Conservation (phyloP, 2,113 vertebrate genomes). For the Ivindomyrus marchei region DNA sequence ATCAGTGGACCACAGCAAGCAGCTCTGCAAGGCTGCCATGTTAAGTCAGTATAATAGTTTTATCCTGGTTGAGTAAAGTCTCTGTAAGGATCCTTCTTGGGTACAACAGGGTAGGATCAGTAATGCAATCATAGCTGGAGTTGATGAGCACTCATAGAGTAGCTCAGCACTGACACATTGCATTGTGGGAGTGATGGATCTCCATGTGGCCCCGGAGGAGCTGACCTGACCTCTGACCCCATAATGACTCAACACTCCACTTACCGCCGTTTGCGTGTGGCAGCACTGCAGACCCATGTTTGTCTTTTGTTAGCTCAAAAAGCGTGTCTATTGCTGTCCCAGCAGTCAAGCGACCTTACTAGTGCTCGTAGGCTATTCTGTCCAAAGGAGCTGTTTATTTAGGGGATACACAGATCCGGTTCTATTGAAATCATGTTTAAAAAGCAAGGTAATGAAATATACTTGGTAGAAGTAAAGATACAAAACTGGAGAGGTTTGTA, state of each 20-base stretch:
- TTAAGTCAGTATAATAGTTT: not conserved
- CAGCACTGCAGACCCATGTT: not conserved
- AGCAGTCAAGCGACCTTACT: not conserved
- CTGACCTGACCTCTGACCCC: not conserved
- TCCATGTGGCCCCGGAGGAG: not conserved
- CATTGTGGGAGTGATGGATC: conserved; percentile 4
- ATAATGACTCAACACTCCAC: conserved; percentile 5
- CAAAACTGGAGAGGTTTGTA: not conserved
- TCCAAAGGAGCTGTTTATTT: not conserved
- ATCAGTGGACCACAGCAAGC: not conserved
- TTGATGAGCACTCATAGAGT: not conserved
- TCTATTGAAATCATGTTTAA: not conserved
- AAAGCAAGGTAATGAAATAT: not conserved
- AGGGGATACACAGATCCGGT: not conserved
- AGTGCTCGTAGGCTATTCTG: not conserved
- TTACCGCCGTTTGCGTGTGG: not conserved
- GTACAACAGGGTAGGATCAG: not conserved
- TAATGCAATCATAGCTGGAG: not conserved
- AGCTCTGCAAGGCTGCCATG: not conserved
- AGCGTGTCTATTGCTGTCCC: not conserved
- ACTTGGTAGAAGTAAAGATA: not conserved
- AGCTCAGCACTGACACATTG: not conserved
- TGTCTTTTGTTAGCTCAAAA: not conserved
- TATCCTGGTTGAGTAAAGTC: not conserved
- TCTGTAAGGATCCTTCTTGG: not conserved